Conservation (phyloP, 2,113 vertebrate species). For the Mellivora capensis region DNA sequence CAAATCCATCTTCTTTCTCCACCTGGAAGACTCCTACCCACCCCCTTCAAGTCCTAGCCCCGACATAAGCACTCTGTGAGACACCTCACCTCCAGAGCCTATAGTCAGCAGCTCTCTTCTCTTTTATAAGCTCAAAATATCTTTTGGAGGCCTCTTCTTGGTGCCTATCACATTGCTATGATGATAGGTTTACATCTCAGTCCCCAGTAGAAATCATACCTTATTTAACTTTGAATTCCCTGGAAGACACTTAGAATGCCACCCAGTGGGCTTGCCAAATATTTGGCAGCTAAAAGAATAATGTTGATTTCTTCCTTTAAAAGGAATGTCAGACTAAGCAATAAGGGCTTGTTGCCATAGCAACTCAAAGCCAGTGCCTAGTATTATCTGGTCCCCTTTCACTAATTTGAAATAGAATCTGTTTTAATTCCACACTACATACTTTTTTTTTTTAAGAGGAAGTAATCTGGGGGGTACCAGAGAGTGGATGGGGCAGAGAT, state of each 20-base stretch:
- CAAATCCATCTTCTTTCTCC: not conserved
- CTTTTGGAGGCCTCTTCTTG: not conserved
- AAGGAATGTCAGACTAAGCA: slow-evolving; percentile 20
- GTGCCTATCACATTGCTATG: not conserved
- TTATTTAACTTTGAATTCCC: not conserved
- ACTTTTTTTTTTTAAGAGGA: not conserved
- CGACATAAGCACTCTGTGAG: not conserved
- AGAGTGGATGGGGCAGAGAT: not conserved
- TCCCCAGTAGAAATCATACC: not conserved
- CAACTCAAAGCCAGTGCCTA: not conserved
- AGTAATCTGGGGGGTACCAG: not conserved
- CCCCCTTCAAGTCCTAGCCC: not conserved
- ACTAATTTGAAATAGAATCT: slow-evolving; percentile 39
- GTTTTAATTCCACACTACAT: slow-evolving; percentile 22
- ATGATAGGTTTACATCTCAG: not conserved
- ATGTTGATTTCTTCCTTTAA: not conserved
- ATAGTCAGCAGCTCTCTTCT: not conserved
- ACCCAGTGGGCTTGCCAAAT: not conserved
- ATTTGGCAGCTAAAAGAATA: slow-evolving; percentile 10
- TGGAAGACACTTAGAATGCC: not conserved
- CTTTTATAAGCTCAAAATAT: not conserved
- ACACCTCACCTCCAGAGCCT: not conserved
- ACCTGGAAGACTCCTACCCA: not conserved
- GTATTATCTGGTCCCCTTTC: not conserved
- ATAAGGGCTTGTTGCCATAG: not conserved